Percentiles rank a stretch among this genome's conserved stretches.
These are phyloP conservation scores for Syrmaticus mikado DNA, from an alignment of 2,113 vertebrate species.

Conservation along the genomic window DNA sequence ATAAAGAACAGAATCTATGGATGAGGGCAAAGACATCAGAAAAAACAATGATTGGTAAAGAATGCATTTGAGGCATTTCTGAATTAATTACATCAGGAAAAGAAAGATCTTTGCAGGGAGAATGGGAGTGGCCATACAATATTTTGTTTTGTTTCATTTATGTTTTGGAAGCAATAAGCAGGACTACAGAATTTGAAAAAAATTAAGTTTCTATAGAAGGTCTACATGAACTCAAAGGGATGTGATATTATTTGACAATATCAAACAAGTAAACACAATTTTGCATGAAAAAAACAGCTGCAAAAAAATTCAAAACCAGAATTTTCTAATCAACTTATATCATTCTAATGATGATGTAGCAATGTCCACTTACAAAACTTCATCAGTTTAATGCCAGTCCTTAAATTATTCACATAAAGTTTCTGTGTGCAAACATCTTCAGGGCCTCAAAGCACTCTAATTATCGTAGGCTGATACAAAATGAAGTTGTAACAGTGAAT, in stretches of 20 bases:
- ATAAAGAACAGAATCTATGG: neutral
- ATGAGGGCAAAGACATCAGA: neutral
- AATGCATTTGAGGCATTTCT: neutral
- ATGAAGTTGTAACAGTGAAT: neutral
- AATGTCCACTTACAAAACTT: neutral
- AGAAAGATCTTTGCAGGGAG: neutral
- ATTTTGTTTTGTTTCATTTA: neutral
- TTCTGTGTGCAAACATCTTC: neutral
- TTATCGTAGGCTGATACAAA: neutral
- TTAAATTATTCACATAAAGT: neutral
- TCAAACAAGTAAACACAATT: neutral
- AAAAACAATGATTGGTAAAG: neutral
- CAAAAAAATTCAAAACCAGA: neutral
- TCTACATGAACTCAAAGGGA: neutral
- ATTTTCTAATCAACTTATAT: neutral
- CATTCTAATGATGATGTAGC: neutral
- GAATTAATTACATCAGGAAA: neutral
- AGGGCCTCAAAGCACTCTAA: neutral
- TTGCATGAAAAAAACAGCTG: neutral
- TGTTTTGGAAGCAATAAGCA: neutral
- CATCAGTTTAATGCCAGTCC: neutral
- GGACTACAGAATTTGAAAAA: neutral
- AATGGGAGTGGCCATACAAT: neutral
- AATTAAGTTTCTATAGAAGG: neutral
- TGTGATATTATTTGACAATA: neutral